A percentile compares a stretch with the other conserved stretches of the same genome.
phyloP scores from a whole-genome alignment of 2,888 invertebrate genomes.

The Xestia ashworthii region DNA sequence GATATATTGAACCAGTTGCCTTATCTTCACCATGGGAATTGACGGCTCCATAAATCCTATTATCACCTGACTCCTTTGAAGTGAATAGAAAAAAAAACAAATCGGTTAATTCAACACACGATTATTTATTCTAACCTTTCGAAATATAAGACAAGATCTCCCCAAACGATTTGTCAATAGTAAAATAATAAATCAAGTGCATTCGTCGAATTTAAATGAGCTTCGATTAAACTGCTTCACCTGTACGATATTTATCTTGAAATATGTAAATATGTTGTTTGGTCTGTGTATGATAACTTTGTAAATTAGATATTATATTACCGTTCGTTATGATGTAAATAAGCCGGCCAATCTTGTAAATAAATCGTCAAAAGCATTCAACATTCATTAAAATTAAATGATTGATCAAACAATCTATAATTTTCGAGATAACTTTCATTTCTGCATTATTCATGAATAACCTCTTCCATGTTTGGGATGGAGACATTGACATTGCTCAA shows the following conservation, averaged over 20 bases:
- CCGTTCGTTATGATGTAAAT: slow-evolving; percentile 47
- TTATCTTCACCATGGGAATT: slow-evolving; percentile 43
- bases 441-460: slow-evolving; percentile 7
- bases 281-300: slow-evolving; percentile 48
- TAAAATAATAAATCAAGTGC: slow-evolving; percentile 67
- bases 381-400: slow-evolving; percentile 28
- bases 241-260: slow-evolving; percentile 61
- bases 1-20: slow-evolving; percentile 40
- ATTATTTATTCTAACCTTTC: slow-evolving; percentile 52
- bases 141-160: slow-evolving; percentile 64
- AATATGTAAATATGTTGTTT: slow-evolving; percentile 62
- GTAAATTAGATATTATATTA: slow-evolving; percentile 56
- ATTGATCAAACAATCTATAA: slow-evolving; percentile 36
- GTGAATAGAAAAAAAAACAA: slow-evolving; percentile 43
- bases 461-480: not conserved
- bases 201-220: slow-evolving; percentile 66
- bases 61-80: slow-evolving; percentile 55
- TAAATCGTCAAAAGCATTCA: slow-evolving; percentile 34
- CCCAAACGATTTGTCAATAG: slow-evolving; percentile 66
- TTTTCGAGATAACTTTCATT: slow-evolving; percentile 22
- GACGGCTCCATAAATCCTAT: slow-evolving; percentile 57
- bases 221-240: slow-evolving; percentile 62
- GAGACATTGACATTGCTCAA: slow-evolving; percentile 10
- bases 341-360: slow-evolving; percentile 27
- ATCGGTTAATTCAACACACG: slow-evolving; percentile 61